Conservation (phyloP, 1,140 invertebrate genomes). For the Pseudomyrmex dendroicus region DNA sequence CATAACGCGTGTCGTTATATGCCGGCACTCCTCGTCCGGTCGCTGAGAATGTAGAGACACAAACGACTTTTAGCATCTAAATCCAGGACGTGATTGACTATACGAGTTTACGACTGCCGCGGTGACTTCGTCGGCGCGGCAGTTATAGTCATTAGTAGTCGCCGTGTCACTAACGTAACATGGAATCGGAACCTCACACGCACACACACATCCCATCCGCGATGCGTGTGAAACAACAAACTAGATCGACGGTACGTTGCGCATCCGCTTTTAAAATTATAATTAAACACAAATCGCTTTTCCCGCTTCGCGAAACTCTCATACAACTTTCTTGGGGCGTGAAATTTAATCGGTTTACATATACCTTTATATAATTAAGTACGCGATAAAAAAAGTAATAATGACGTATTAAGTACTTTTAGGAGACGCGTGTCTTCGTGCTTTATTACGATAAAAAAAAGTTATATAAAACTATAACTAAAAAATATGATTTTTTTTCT, state of each 20-base stretch:
- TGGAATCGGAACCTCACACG: conserved; percentile 19
- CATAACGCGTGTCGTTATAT: conserved; percentile 61
- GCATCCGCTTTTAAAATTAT: conserved; percentile 44
- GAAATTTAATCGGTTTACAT: conserved; percentile 55
- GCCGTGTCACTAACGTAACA: conserved; percentile 39
- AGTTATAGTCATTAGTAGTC: conserved; percentile 61
- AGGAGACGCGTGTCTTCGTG: too few relatives aligned
- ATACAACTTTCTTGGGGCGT: conserved; percentile 60
- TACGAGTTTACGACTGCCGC: conserved; percentile 47
- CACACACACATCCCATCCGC: not conserved
- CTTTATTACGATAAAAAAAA: too few relatives aligned
- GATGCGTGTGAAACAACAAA: conserved; percentile 53
- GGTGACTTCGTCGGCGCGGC: conserved; percentile 34
- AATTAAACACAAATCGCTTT: conserved; percentile 55
- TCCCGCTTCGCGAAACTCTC: conserved; percentile 28
- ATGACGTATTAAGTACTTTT: conserved; percentile 39
- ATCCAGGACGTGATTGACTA: conserved; percentile 39
- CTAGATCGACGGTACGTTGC: conserved; percentile 21
- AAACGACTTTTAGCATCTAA: conserved; percentile 54
- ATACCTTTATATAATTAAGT: conserved; percentile 25
- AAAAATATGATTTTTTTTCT: not conserved
- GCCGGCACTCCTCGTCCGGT: conserved; percentile 60
- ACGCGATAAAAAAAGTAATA: conserved; percentile 48
- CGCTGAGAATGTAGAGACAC: conserved; percentile 44
- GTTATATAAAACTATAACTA: not conserved